Evolutionary conservation across 2,888 invertebrate genomes (phyloP), one percentile per base, ranked within the genome.

Genomic region (Eupithecia centaureata): DNA sequence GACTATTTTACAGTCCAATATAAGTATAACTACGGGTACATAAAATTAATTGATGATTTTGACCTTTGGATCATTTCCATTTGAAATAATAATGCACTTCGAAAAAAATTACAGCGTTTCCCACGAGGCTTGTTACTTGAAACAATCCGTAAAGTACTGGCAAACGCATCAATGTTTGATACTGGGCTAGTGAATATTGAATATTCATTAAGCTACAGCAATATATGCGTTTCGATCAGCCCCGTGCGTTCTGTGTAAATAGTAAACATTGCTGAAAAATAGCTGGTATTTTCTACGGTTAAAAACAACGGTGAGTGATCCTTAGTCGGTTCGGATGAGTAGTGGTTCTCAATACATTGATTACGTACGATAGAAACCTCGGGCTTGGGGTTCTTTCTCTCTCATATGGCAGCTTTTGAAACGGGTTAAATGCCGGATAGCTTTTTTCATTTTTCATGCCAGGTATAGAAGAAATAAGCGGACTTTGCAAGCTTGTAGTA

Each of bases 101-200:
- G 57, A 77, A 79, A 79, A 76, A 69, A 54, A 28, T 74, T 61
- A 72, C 69, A 54, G 74, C 74, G 79, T 79, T 80, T 79, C 78
- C 78, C 79, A 64, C 68, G 75, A 73, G 80, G 73, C 81, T 82
- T 78, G 81, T 79, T 82, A 78, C 80, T 77, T 78, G 77, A 77
- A 75, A 77, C 76, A 80, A 82, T 83, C 80, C 80, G 78, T 73
- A 79, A 77, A 77, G 83, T 76, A 79, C 77, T 72, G 78, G 71
- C 80, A 82, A 84, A 86, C 83, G 83, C 84, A 85, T 86, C 85
- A 84, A 85, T 84, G 83, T 79, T 79, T 79, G 79, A 79, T 78
- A 75, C 76, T 77, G 54, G 33, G 58, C 66, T 65, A 67, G 64
- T 65, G 70, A 58, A 68, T 68, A 63, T 63, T 76, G 74, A 76